Percentiles rank a stretch among this genome's conserved stretches.
Evolutionary conservation across 2,888 invertebrate species (phyloP).

Genomic region (Julus scandinavius): DNA sequence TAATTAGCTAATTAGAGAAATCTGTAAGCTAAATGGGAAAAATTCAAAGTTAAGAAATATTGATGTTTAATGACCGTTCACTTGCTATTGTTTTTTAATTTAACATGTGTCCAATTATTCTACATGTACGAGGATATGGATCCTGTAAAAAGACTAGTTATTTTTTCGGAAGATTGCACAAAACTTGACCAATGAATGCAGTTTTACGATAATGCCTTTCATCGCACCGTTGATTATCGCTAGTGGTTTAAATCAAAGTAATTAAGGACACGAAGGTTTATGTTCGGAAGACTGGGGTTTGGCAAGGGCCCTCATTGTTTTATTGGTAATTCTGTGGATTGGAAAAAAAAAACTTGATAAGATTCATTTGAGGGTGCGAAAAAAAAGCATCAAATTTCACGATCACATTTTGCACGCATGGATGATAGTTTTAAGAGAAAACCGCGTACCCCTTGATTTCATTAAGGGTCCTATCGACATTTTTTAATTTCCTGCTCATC

Average conservation of each 20-base stretch:
- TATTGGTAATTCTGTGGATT: not conserved
- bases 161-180: not conserved
- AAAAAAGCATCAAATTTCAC: not conserved
- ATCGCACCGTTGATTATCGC: not conserved
- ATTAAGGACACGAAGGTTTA: not conserved
- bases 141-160: no score
- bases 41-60: no score
- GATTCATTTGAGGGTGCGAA: not conserved
- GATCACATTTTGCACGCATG: not conserved
- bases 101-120: no score
- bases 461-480: slow-evolving; percentile 1
- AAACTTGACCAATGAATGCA: not conserved
- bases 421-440: not conserved
- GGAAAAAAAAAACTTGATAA: not conserved
- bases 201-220: not conserved
- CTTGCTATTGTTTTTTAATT: no score
- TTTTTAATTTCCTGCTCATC: slow-evolving; percentile 1
- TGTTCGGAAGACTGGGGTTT: not conserved
- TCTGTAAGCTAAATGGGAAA: no score
- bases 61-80: no score
- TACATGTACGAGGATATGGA: no score
- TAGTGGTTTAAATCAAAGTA: not conserved
- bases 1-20: no score
- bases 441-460: not conserved
- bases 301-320: not conserved